These are phyloP conservation scores for Acanthornis magna DNA, from an alignment of 2,797 vertebrate genomes.

Conservation along the genomic window DNA sequence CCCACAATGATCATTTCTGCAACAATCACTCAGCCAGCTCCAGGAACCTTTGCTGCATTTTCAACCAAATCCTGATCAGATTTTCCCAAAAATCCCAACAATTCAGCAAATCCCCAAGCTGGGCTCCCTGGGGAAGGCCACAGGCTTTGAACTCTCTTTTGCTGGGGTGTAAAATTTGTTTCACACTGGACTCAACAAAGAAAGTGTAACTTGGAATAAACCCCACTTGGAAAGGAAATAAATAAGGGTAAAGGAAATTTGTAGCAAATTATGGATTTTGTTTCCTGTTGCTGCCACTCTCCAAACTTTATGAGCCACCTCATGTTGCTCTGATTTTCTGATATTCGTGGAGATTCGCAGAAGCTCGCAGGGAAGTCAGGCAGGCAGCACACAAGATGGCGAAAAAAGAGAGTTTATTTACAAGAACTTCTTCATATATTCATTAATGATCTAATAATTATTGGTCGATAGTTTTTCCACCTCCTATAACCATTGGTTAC, in stretches of 20 bases:
- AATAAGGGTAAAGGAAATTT: not conserved
- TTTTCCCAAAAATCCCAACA: not conserved
- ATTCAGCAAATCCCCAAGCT: not conserved
- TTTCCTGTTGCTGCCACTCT: not conserved
- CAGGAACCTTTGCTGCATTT: not conserved
- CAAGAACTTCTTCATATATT: too few relatives aligned
- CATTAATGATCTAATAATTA: too few relatives aligned
- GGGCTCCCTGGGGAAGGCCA: not conserved
- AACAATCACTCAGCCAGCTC: conserved; percentile 30
- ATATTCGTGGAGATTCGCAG: too few relatives aligned
- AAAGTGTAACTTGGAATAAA: not conserved
- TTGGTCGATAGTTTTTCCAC: too few relatives aligned
- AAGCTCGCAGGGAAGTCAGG: too few relatives aligned
- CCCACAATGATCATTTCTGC: conserved; percentile 29
- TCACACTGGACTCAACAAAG: accelerated
- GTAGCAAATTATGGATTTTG: not conserved
- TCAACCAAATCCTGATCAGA: not conserved
- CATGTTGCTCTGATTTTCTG: too few relatives aligned
- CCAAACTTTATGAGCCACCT: not conserved
- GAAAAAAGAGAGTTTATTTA: too few relatives aligned
- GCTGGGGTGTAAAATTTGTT: not conserved
- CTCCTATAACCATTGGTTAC: too few relatives aligned
- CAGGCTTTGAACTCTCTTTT: accelerated
- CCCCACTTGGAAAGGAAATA: not conserved
- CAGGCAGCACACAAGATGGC: too few relatives aligned